phyloP scores from a whole-genome alignment of 2,888 invertebrate species.

The Epicampocera succincta region DNA sequence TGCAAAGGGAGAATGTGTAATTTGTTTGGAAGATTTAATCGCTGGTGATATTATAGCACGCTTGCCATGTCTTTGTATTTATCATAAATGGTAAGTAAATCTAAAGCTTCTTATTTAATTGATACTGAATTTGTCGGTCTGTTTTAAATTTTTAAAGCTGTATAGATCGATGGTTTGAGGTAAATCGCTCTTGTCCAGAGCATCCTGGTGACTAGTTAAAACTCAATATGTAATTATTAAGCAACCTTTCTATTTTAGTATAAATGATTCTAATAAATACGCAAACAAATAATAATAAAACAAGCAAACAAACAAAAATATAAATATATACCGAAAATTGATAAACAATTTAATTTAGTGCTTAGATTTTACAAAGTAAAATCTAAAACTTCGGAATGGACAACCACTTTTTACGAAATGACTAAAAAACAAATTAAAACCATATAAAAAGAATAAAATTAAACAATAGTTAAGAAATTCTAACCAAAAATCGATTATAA shows the following conservation, averaged over 20 bases:
- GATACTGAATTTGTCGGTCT: not conserved
- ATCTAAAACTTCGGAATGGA: constrained; percentile 12
- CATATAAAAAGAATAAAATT: constrained; percentile 34
- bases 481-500: constrained; percentile 68
- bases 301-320: constrained; percentile 40
- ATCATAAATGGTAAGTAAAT: constrained; percentile 93
- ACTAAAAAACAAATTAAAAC: constrained; percentile 40
- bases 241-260: constrained; percentile 66
- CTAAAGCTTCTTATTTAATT: constrained; percentile 1
- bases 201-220: constrained; percentile 95
- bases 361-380: constrained; percentile 60
- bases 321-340: constrained; percentile 51
- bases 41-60: constrained; percentile 98
- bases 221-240: constrained; percentile 74
- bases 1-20: constrained; percentile 99
- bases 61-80: constrained; percentile 99
- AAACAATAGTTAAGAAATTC: constrained; percentile 56
- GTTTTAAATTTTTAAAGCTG: constrained; percentile 85
- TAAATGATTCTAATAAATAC: constrained; percentile 66
- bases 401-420: constrained; percentile 55
- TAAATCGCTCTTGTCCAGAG: constrained; percentile 99
- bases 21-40: constrained; percentile 97
- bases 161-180: constrained; percentile 99
- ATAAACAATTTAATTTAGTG: constrained; percentile 67
- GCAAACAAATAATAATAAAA: constrained; percentile 45